A percentile compares a stretch with the other conserved stretches of the same genome.
phyloP scores from a whole-genome alignment of 2,888 invertebrate species.

The Caenorhabditis uteleia region DNA sequence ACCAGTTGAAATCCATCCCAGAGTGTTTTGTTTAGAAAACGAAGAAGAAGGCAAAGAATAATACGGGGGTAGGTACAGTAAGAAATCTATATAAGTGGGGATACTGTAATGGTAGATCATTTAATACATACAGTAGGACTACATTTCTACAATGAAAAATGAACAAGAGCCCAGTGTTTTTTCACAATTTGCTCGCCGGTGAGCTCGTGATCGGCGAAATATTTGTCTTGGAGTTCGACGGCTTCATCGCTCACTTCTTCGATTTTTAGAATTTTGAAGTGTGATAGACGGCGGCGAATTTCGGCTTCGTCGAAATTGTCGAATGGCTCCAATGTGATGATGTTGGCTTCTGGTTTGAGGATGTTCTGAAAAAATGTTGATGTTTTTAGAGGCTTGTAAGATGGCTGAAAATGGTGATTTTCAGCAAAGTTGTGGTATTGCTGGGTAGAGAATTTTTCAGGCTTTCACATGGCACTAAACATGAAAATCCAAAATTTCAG shows the following conservation, averaged over 20 bases:
- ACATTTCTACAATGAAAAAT: neutral
- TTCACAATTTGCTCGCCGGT: slow-evolving; percentile 13
- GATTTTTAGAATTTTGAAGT: slow-evolving; percentile 24
- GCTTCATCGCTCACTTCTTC: slow-evolving; percentile 43
- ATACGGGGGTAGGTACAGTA: too few species aligned
- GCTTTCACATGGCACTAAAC: too few species aligned
- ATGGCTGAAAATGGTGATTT: too few species aligned
- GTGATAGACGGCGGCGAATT: slow-evolving; percentile 21
- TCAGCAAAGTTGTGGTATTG: too few species aligned
- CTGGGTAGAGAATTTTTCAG: too few species aligned
- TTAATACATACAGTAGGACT: neutral
- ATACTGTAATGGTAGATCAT: neutral
- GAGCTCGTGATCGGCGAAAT: slow-evolving; percentile 46
- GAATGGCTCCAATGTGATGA: slow-evolving; percentile 51
- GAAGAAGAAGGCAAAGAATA: too few species aligned
- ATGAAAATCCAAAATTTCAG: too few species aligned
- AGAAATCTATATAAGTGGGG: too few species aligned
- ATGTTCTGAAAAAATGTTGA: slow-evolving; percentile 28
- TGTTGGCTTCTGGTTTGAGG: slow-evolving; percentile 37
- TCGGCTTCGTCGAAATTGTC: slow-evolving; percentile 28
- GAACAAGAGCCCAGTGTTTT: slow-evolving; percentile 19
- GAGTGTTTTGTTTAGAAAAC: too few species aligned
- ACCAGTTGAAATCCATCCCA: too few species aligned
- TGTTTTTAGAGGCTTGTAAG: neutral
- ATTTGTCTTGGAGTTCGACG: slow-evolving; percentile 35